phyloP scores from a whole-genome alignment of 2,113 vertebrate species.

The Haplochromis burtoni region DNA sequence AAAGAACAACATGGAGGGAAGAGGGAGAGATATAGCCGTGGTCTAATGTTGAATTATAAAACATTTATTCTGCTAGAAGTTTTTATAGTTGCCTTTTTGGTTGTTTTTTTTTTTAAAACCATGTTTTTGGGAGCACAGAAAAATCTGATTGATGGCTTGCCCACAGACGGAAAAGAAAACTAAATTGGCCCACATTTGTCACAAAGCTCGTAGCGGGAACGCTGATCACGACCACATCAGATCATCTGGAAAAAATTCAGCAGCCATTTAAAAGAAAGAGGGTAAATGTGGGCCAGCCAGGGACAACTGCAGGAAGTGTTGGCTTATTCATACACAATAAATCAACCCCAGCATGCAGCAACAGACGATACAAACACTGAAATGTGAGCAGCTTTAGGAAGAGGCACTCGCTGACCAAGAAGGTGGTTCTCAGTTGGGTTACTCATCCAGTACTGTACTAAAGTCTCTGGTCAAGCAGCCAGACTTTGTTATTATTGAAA shows the following conservation, averaged over 20 bases:
- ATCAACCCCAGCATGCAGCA: neutral
- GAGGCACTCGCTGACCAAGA: neutral
- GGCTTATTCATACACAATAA: neutral
- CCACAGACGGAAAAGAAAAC: constrained; percentile 14
- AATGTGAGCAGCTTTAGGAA: rapidly evolving
- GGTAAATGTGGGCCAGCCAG: neutral
- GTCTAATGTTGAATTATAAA: constrained; percentile 30
- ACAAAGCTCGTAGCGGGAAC: neutral
- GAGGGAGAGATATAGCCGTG: neutral
- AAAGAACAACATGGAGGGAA: neutral
- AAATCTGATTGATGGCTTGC: constrained; percentile 43
- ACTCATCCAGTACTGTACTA: neutral
- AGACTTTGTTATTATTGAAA: neutral
- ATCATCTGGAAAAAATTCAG: neutral
- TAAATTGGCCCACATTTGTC: constrained; percentile 44
- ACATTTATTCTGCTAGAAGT: constrained; percentile 29
- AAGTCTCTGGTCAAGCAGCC: neutral
- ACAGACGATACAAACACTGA: neutral
- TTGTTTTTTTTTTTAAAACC: neutral
- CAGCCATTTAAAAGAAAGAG: neutral
- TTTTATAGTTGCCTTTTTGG: neutral
- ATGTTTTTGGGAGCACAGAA: neutral
- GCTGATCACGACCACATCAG: neutral
- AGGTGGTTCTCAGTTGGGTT: neutral
- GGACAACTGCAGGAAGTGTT: no score